A percentile compares a stretch with the other conserved stretches of the same genome.
phyloP scores from a whole-genome alignment of 2,797 vertebrate species.

The Sebastes ruberrimus region DNA sequence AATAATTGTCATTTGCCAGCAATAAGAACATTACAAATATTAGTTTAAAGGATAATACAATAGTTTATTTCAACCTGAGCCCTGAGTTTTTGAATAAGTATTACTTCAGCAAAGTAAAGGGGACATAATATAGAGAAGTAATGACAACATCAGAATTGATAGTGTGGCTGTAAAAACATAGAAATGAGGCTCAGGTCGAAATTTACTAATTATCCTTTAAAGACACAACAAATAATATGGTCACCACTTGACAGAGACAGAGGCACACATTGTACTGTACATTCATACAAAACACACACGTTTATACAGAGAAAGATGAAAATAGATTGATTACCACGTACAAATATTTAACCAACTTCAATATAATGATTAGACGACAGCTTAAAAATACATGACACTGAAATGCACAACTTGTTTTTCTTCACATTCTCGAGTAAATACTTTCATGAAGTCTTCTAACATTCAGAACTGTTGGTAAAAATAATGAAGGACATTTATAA shows the following conservation, averaged over 20 bases:
- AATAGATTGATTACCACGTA: conserved; percentile 8
- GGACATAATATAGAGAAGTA: not conserved
- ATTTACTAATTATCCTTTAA: conserved; percentile 8
- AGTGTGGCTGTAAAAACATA: not conserved
- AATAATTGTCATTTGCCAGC: not conserved
- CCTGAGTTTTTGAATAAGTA: not conserved
- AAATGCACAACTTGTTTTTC: conserved; percentile 29
- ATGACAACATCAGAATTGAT: not conserved
- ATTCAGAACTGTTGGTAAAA: conserved; percentile 62
- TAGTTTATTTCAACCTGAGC: conserved; percentile 26
- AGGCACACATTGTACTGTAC: conserved; percentile 70
- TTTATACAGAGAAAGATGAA: conserved; percentile 30
- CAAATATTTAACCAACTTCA: conserved; percentile 17
- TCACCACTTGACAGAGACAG: conserved; percentile 40
- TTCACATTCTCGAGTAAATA: conserved; percentile 76
- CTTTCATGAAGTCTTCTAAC: conserved; percentile 79
- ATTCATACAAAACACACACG: conserved; percentile 54
- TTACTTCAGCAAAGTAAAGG: not conserved
- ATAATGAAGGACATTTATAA: conserved; percentile 2
- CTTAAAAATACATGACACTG: conserved; percentile 21
- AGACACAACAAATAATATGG: conserved; percentile 26
- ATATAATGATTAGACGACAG: not conserved
- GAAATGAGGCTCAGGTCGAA: conserved; percentile 19
- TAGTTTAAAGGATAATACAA: conserved; percentile 14
- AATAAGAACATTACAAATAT: not conserved